Base-by-base conservation (phyloP, 1,140 invertebrate genomes). In the Drosophila mojavensis region DNA sequence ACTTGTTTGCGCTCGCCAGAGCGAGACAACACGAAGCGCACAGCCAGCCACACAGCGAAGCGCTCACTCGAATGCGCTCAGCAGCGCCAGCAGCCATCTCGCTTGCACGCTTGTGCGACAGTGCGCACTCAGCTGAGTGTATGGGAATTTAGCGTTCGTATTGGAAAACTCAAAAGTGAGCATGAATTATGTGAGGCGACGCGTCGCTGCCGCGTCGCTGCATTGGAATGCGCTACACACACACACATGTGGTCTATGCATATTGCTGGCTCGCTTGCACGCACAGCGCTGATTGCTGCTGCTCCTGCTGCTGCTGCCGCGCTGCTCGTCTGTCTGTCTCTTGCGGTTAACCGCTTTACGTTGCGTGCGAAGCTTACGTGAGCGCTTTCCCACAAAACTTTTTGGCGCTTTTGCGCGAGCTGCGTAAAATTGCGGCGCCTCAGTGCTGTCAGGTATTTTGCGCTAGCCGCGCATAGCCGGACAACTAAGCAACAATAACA, bases 81-180 rank as follows among this genome's bases (percentile, higher is more conserved):
- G 36, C 36, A 51, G 24, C 26, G 6, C 30, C 6, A 43, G 30
- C 54, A 50, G 28, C 28, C 68, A 13, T 66, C 84, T 76, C 84
- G 51, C 67, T 88, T 50, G 48, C 48, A 15, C 79, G 4, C 36
- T 48, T 11, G 45, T 1, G 11, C 0, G 15, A 45, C 60, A 55
- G 59, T 54, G n/a, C 50, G 47, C 17, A 53, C 54, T 43, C 47
- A 65, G 59, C 48, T 72, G 41, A 64, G 80, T 88, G 83, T 50
- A 75, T 78, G 73, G 83, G 84, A 88, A 88, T 88, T 75, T 70
- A 1, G 60, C 24, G 67, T 81, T 70, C 79, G 55, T 75, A 85
- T 86, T 82, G 82, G 82, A 85, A 85, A 73, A 71, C 62, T 45
- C 55, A 51, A 41, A 47, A 70, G 54, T 51, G 73, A 65, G 81